These are phyloP conservation scores for Herpetotheres cachinnans DNA, from an alignment of 2,113 vertebrate species.

Conservation along the genomic window DNA sequence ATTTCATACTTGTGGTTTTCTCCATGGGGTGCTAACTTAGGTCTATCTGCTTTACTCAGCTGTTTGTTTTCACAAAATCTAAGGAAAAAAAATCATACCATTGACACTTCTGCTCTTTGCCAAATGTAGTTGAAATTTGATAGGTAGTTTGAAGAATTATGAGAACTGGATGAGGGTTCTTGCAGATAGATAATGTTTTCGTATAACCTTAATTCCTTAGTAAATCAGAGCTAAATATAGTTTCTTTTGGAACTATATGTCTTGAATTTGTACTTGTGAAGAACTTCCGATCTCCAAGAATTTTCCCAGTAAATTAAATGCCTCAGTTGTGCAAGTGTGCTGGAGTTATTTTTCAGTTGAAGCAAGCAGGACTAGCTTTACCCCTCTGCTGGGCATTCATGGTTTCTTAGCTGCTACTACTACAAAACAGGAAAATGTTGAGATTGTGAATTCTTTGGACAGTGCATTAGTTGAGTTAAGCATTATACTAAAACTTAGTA, in stretches of 20 bases:
- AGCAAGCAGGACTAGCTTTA: not conserved
- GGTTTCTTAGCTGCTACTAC: not conserved
- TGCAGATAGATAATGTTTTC: not conserved
- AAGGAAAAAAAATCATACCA: not conserved
- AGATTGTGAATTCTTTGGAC: not conserved
- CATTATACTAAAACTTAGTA: not conserved
- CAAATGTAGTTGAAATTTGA: not conserved
- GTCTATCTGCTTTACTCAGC: not conserved
- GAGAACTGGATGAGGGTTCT: not conserved
- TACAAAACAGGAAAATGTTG: not conserved
- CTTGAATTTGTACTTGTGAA: not conserved
- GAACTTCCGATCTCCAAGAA: not conserved
- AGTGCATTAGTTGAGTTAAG: not conserved
- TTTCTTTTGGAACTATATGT: not conserved
- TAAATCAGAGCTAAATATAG: not conserved
- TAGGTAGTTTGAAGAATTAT: not conserved
- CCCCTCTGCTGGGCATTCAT: fast-evolving
- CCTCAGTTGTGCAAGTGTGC: not conserved
- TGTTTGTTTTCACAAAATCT: not conserved
- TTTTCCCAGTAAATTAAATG: not conserved
- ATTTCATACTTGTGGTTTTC: not conserved
- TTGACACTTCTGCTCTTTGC: not conserved
- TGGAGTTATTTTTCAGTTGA: not conserved
- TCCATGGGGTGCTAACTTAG: not conserved
- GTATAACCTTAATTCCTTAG: not conserved